Evolutionary conservation across 2,888 invertebrate genomes (phyloP), one percentile per base, ranked within the genome.

Genomic region (Lampropteryx suffumata): DNA sequence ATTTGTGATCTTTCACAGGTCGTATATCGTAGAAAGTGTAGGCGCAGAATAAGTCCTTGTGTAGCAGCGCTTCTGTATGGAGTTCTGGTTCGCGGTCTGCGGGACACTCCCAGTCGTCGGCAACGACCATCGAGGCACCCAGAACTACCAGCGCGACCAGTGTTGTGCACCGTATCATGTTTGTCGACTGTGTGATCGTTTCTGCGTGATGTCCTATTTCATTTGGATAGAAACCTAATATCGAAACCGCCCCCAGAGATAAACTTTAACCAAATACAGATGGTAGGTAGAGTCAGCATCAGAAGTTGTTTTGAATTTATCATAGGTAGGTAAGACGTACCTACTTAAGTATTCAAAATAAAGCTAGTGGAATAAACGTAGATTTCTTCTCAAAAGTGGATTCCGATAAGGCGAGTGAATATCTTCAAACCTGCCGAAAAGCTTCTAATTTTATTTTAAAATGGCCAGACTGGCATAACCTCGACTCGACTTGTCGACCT

Each of bases 21-120:
- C 93, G 86, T 21, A 90, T 79, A 2, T 79, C 77, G 1, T 61
- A 61, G 58, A 92, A 59, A 11, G 14, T 91, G 66, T 94, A 94
- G 24, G 85, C 88, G 64, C 92, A 92, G 28, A 93, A 82, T 12
- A 94, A 66, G 53, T 92, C 85, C 2, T 83, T 76, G 58, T 90
- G 91, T 6, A 94, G 79, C 44, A 75, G 75, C 8, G 71, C 77
- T 67, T 90, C 90, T 29, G 76, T 65, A 39, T 85, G 81, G 3
- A 70, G 62, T 12, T 51, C 59, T 50, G 69, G 61, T 12, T 69
- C 53, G 5, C 76, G 69, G 1, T 75, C 76, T 0, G 67, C 42
- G 4, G 81, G 76, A 45, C 82, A 81, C 5, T 74, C 73, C 30
- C 32, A 43, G 14, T 65, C 57, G 6, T 46, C 59, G 2, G 59